phyloP scores from a whole-genome alignment of 2,888 invertebrate genomes.

The Colostygia pectinataria region DNA sequence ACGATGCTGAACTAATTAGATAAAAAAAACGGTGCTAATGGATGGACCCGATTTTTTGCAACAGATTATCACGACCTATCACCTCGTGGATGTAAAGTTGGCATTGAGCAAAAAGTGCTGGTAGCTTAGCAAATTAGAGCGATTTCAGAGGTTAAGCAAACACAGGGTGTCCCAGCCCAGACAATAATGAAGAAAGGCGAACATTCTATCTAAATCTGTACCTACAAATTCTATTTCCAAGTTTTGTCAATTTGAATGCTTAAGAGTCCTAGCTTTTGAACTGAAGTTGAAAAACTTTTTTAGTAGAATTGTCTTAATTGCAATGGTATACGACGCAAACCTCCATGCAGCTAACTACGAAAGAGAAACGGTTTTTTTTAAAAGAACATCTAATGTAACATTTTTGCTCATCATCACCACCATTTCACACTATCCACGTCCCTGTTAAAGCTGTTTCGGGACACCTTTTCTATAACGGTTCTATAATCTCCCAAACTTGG shows the following conservation, averaged over 20 bases:
- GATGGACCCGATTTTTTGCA: conserved; percentile 17
- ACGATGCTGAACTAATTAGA: not conserved
- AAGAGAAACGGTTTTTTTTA: too few relatives aligned
- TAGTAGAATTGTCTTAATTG: too few relatives aligned
- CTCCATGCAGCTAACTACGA: too few relatives aligned
- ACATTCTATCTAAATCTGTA: too few relatives aligned
- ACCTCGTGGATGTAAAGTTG: conserved; percentile 14
- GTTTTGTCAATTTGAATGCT: too few relatives aligned
- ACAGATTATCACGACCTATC: conserved; percentile 16
- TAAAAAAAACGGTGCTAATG: conserved; percentile 14
- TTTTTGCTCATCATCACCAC: too few relatives aligned
- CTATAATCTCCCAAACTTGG: conserved; percentile 19
- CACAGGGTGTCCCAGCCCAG: conserved; percentile 7
- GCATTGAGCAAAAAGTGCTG: conserved; percentile 10
- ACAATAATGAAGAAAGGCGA: not conserved
- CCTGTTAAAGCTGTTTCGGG: not conserved
- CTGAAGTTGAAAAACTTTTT: too few relatives aligned
- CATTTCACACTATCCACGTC: too few relatives aligned
- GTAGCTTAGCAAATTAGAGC: conserved; percentile 12
- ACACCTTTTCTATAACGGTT: conserved; percentile 14
- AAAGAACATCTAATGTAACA: too few relatives aligned
- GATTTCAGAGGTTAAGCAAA: conserved; percentile 13
- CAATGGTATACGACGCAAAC: too few relatives aligned
- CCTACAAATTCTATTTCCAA: too few relatives aligned
- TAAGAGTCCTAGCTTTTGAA: too few relatives aligned